Conservation (phyloP, 2,797 vertebrate species). For the Leucoraja ocellata region DNA sequence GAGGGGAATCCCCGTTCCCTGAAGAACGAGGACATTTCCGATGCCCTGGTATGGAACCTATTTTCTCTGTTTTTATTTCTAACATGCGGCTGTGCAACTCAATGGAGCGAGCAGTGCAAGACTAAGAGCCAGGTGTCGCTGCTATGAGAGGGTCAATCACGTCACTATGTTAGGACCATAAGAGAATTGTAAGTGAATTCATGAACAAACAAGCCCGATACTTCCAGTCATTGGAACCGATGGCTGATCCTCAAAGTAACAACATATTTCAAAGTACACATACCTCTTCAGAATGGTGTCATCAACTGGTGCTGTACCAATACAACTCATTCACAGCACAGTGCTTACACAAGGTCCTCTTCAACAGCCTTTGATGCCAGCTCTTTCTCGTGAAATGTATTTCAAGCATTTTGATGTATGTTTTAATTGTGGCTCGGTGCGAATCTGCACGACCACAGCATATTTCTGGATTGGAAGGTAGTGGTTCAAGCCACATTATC, state of each 20-base stretch:
- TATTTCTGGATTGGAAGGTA: not conserved
- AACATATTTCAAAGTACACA: not conserved
- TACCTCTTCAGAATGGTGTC: not conserved
- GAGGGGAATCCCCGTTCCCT: too few relatives aligned
- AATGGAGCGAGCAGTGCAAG: not conserved
- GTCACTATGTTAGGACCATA: not conserved
- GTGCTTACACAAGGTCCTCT: not conserved
- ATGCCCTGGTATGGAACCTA: too few relatives aligned
- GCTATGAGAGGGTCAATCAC: not conserved
- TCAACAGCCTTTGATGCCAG: not conserved
- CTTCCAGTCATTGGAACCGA: not conserved
- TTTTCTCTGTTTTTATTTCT: too few relatives aligned
- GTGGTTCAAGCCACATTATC: not conserved
- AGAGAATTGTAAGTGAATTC: not conserved
- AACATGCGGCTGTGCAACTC: not conserved
- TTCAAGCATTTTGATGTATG: not conserved
- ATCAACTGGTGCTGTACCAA: not conserved
- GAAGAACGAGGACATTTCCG: too few relatives aligned
- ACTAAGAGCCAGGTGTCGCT: not conserved
- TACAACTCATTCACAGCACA: not conserved
- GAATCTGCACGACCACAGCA: not conserved
- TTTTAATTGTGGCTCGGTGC: not conserved
- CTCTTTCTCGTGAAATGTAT: not conserved
- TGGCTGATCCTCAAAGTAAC: not conserved
- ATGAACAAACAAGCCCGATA: too few relatives aligned